Evolutionary conservation across 2,113 vertebrate genomes (phyloP).

Genomic region (Pygoscelis adeliae): DNA sequence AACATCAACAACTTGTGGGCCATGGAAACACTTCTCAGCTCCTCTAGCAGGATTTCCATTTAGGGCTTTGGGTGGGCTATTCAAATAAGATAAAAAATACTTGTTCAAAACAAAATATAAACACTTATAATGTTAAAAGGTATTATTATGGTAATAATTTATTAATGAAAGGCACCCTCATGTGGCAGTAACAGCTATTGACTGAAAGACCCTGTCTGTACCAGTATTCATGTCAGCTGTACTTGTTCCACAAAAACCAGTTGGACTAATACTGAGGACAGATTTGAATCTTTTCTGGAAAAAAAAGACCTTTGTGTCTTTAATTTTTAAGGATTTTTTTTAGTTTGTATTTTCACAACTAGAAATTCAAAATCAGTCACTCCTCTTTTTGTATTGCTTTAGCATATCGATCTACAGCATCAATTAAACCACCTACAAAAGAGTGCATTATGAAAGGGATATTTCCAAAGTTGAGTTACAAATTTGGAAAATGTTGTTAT

Average conservation of each 20-base stretch:
- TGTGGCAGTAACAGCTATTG: not conserved
- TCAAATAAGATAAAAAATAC: not conserved
- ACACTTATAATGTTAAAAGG: not conserved
- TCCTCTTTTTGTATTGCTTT: not conserved
- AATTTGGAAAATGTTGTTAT: not conserved
- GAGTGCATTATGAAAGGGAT: not conserved
- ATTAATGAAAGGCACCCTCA: not conserved
- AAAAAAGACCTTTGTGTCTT: rapidly evolving
- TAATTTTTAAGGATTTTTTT: not conserved
- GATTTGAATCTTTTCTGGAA: not conserved
- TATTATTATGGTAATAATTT: not conserved
- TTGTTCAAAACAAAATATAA: not conserved
- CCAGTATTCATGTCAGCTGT: not conserved
- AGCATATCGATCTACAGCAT: not conserved
- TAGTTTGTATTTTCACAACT: not conserved
- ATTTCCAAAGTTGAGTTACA: not conserved
- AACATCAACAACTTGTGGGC: not conserved
- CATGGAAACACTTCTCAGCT: not conserved
- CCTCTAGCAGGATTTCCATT: not conserved
- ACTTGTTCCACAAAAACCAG: not conserved
- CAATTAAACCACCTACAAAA: not conserved
- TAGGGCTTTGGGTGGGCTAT: not conserved
- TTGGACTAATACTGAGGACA: not conserved
- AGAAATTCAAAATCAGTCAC: not conserved
- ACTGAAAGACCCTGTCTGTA: not conserved